Evolutionary conservation across 37 sponge, comb jelly and placozoan species (phyloP).

Genomic region (Halichondria panicea): DNA sequence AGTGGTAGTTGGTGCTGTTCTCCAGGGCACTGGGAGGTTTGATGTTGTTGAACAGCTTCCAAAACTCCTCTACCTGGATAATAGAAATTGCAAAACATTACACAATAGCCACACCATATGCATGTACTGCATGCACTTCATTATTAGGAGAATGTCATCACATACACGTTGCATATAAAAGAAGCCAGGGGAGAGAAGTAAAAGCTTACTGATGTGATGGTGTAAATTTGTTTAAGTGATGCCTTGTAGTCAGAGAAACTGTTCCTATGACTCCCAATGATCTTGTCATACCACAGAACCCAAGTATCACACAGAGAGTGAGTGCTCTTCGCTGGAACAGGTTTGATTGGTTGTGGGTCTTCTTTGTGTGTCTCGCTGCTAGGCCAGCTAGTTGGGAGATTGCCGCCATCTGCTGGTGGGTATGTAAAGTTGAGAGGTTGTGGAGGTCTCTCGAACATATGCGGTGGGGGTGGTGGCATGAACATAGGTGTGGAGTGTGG

Average conservation of each 20-base stretch:
- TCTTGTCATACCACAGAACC: constrained; percentile 58
- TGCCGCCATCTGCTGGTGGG: no score
- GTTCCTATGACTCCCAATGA: constrained; percentile 9
- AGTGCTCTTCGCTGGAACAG: neutral
- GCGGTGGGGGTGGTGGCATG: neutral
- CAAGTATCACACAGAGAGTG: no score
- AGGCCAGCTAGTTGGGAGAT: neutral
- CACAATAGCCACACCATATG: neutral
- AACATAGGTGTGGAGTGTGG: neutral
- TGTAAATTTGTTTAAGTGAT: constrained; percentile 16
- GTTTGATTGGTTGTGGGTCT: neutral
- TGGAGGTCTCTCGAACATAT: no score
- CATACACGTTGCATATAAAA: no score
- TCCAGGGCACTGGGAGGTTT: constrained; percentile 21
- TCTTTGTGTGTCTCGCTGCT: neutral
- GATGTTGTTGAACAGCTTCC: constrained; percentile 51
- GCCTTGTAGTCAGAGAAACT: constrained; percentile 18
- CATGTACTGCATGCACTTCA: neutral
- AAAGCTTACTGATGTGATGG: constrained; percentile 25
- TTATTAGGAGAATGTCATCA: neutral
- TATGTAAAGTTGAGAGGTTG: no score
- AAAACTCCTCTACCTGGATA: constrained; percentile 61
- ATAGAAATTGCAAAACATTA: no score
- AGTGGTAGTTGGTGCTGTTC: constrained; percentile 47
- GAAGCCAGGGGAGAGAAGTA: neutral